A percentile compares a stretch with the other conserved stretches of the same genome.
These are phyloP conservation scores for Bucco capensis DNA, from an alignment of 2,113 vertebrate genomes.

Conservation along the genomic window DNA sequence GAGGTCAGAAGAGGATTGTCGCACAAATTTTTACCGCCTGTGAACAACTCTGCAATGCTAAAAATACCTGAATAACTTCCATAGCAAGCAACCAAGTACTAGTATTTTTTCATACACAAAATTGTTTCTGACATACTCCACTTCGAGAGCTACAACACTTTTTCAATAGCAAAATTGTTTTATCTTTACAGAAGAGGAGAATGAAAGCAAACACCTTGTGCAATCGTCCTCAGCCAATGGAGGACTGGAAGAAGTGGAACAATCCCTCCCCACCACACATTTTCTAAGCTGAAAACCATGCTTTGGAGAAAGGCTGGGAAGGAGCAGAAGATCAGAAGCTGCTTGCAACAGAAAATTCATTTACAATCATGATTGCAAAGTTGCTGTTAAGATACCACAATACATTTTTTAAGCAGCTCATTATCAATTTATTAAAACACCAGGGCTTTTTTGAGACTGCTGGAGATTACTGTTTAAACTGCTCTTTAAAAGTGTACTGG, in stretches of 20 bases:
- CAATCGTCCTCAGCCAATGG: fast-evolving
- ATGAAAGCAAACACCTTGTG: background rate
- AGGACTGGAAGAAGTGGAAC: background rate
- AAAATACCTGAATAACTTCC: background rate
- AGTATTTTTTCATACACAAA: background rate
- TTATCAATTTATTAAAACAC: conserved; percentile 28
- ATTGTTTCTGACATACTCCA: background rate
- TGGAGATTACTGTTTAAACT: background rate
- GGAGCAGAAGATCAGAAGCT: background rate
- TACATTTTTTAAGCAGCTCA: background rate
- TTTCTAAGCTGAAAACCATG: background rate
- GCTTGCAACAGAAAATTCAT: background rate
- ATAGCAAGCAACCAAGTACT: background rate
- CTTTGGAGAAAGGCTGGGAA: background rate
- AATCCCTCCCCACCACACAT: background rate
- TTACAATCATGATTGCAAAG: background rate
- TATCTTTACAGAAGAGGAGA: background rate
- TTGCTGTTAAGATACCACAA: background rate
- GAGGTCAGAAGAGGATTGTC: background rate
- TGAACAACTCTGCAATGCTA: background rate
- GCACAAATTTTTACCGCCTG: background rate
- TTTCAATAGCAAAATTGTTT: background rate
- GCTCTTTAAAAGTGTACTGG: background rate
- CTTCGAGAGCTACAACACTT: background rate
- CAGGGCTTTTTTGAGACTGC: background rate